Conservation (phyloP, 2,113 vertebrate genomes). For the Callopanchax toddi region DNA sequence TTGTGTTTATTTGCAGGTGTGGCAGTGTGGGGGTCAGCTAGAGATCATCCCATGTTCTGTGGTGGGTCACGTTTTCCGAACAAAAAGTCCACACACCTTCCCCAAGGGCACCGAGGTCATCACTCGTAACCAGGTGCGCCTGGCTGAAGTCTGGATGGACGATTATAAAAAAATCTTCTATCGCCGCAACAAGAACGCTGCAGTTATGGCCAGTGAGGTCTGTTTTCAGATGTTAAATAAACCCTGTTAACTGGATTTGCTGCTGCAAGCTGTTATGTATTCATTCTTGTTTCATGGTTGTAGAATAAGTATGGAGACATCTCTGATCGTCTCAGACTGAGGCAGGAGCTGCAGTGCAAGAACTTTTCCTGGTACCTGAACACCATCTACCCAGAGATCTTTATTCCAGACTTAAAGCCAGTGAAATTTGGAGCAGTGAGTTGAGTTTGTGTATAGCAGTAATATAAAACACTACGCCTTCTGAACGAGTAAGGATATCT, state of each 20-base stretch:
- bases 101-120: conserved; percentile 94
- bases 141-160: conserved; percentile 99
- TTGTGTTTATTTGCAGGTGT: conserved; percentile 80
- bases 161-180: conserved; percentile 92
- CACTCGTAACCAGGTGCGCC: conserved; percentile 92
- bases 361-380: conserved; percentile 96
- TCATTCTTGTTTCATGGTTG: conserved; percentile 3
- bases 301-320: conserved; percentile 92
- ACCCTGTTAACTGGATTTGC: background rate
- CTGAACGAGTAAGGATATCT: background rate
- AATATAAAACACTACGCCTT: background rate
- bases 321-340: conserved; percentile 84
- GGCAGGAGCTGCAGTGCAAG: conserved; percentile 87
- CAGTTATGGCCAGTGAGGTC: conserved; percentile 88
- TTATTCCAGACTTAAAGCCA: conserved; percentile 88
- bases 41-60: conserved; percentile 96
- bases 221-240: conserved; percentile 4
- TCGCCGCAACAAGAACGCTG: conserved; percentile 88
- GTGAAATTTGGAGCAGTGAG: conserved; percentile 88
- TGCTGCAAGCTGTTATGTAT: background rate
- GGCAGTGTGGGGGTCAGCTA: conserved; percentile 93
- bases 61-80: conserved; percentile 96
- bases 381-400: conserved; percentile 92
- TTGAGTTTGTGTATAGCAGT: conserved; percentile 12
- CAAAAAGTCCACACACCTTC: conserved; percentile 96